phyloP scores from a whole-genome alignment of 2,888 invertebrate genomes.

The Drosophila borborema region DNA sequence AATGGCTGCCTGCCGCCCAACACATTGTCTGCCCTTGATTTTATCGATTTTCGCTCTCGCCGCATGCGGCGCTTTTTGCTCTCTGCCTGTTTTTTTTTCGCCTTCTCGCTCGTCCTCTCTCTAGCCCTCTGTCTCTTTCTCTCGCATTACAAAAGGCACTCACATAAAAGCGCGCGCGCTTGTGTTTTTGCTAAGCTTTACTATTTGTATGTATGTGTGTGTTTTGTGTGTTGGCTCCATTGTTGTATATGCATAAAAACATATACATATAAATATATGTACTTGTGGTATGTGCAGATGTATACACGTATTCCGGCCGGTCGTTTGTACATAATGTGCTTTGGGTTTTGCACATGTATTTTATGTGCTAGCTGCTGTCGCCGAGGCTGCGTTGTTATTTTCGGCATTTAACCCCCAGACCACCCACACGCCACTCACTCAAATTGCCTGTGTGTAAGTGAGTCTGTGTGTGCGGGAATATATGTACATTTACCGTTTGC shows the following conservation, averaged over 20 bases:
- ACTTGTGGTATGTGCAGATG: background rate
- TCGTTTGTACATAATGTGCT: conserved; percentile 55
- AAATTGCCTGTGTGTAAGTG: conserved; percentile 59
- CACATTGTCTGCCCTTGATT: conserved; percentile 85
- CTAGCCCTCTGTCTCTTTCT: conserved; percentile 11
- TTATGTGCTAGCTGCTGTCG: conserved; percentile 63
- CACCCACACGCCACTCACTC: conserved; percentile 48
- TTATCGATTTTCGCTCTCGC: conserved; percentile 83
- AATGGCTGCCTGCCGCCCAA: conserved; percentile 46
- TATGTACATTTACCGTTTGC: conserved; percentile 12
- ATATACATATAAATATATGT: background rate
- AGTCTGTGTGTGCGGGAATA: conserved; percentile 5
- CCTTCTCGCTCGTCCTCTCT: conserved; percentile 15
- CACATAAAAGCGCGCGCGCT: conserved; percentile 60
- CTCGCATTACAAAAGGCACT: conserved; percentile 22
- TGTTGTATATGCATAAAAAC: conserved; percentile 13
- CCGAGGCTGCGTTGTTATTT: conserved; percentile 63
- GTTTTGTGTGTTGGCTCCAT: background rate
- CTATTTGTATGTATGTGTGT: conserved; percentile 32
- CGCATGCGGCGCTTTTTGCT: conserved; percentile 61
- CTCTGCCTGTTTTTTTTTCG: conserved; percentile 34
- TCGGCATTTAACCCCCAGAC: conserved; percentile 70
- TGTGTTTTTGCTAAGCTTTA: conserved; percentile 62
- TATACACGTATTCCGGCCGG: conserved; percentile 51
- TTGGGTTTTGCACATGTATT: conserved; percentile 52